Evolutionary conservation across 2,797 vertebrate species (phyloP), one percentile per base, ranked within the genome.

Genomic region (Sebastes dallii): DNA sequence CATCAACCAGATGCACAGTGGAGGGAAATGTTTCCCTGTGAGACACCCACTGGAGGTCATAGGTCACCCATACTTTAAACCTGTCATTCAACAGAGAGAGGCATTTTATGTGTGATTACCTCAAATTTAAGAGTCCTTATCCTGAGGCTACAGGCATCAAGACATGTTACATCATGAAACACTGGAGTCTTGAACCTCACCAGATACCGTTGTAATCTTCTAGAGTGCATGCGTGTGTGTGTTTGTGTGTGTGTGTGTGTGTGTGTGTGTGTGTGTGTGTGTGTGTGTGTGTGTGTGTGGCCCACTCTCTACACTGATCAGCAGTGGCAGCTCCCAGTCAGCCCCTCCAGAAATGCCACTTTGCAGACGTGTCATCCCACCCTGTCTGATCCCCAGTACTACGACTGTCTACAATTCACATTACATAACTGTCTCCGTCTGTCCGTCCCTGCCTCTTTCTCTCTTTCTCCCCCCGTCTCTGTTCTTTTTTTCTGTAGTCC

Each of bases 401-500:
- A 76, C 27, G n/a, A 25, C 80, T 85, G 80, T 83, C 88, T 83
- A 42, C 70, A 66, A 88, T 82, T 84, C 90, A 78, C 67, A 54
- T 93, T 90, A 82, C 77, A 85, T 93, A 90, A 89, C 82, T 69
- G 70, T 92, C 76, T 74, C 62, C 68, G 75, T 85, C 75, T 72
- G 52, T 85, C 75, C 72, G 12, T 74, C 61, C 32, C 56, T 30
- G 39, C 32, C 78, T 67, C 46, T 46, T 16, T 50, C 65, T 67
- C 56, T 18, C 42, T 4, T 18, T 77, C 30, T 36, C 4, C 25
- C 5, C 5, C n/a, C 29, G 6, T 60, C 71, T 71, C n/a, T 75
- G 55, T 66, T 42, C 58, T 34, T 67, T 54, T 29, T 75, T 16
- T 61, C 30, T 64, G 6, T 39, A 27, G 20, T 59, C 39, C 14